Conservation (phyloP, 2,888 invertebrate genomes). For the Rugalucina vietnamica region DNA sequence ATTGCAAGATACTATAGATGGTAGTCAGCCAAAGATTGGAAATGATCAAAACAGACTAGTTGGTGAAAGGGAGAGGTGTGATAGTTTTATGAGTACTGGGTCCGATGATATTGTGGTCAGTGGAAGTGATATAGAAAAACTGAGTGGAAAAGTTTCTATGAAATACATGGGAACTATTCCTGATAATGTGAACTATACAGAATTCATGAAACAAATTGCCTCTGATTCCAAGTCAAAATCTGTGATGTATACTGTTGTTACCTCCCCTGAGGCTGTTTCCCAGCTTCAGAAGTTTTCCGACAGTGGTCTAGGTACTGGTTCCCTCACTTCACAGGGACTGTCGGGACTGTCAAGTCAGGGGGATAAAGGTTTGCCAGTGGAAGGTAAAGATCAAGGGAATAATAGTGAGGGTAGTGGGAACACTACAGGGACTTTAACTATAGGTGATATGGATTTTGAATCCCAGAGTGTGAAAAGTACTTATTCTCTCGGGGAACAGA, state of each 20-base stretch:
- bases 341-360: not conserved
- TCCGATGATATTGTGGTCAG: conserved; percentile 47
- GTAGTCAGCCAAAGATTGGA: not conserved
- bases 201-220: conserved; percentile 56
- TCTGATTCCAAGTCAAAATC: conserved; percentile 47
- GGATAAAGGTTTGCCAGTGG: not conserved
- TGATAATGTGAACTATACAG: conserved; percentile 50
- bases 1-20: no score
- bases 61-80: conserved; percentile 25
- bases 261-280: conserved; percentile 50
- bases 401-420: conserved; percentile 51
- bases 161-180: conserved; percentile 70
- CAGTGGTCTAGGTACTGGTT: conserved; percentile 23
- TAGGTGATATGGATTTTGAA: conserved; percentile 57
- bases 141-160: conserved; percentile 53
- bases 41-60: not conserved
- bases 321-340: conserved; percentile 1
- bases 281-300: conserved; percentile 34
- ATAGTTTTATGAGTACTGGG: conserved; percentile 51
- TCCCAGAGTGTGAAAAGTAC: conserved; percentile 65
- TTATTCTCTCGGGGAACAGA: conserved; percentile 69
- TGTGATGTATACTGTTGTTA: conserved; percentile 57
- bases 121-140: conserved; percentile 57
- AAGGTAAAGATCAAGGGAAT: conserved; percentile 7
- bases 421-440: conserved; percentile 41